Percentiles rank a stretch among this genome's conserved stretches.
Conservation (phyloP, 2,797 vertebrate genomes). For the Poeciliopsis infans region DNA sequence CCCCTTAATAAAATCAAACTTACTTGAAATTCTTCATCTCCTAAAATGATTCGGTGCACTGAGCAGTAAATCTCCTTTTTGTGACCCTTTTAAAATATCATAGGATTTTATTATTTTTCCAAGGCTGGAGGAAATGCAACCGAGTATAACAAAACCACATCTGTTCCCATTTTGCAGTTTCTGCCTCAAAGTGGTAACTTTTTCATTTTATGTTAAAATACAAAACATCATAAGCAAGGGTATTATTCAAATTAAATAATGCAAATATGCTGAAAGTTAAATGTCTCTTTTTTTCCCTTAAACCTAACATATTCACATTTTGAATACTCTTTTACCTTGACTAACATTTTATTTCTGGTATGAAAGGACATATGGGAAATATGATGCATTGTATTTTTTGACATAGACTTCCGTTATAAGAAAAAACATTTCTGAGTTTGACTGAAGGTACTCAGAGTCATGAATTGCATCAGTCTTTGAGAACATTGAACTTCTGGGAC, state of each 20-base stretch:
- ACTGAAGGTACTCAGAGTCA: not conserved
- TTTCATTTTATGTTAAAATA: not conserved
- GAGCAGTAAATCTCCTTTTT: not conserved
- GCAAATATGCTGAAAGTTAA: not conserved
- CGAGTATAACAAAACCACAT: not conserved
- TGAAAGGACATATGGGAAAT: not conserved
- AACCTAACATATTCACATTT: not conserved
- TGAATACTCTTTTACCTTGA: not conserved
- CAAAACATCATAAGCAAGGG: not conserved
- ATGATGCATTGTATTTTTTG: not conserved
- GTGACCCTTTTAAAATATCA: not conserved
- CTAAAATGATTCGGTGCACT: constrained; percentile 1
- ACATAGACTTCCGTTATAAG: too few species aligned
- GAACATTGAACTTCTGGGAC: not conserved
- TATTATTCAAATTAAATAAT: not conserved
- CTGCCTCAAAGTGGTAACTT: not conserved
- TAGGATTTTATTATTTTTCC: not conserved
- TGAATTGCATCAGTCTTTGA: not conserved
- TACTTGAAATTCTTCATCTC: not conserved
- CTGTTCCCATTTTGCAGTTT: not conserved
- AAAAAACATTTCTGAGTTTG: not conserved
- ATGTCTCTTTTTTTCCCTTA: not conserved
- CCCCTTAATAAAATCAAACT: not conserved
- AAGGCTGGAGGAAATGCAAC: not conserved
- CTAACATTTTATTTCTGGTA: not conserved